These are phyloP conservation scores for Peromyscus eremicus DNA, from an alignment of 2,797 vertebrate genomes.

Conservation along the genomic window DNA sequence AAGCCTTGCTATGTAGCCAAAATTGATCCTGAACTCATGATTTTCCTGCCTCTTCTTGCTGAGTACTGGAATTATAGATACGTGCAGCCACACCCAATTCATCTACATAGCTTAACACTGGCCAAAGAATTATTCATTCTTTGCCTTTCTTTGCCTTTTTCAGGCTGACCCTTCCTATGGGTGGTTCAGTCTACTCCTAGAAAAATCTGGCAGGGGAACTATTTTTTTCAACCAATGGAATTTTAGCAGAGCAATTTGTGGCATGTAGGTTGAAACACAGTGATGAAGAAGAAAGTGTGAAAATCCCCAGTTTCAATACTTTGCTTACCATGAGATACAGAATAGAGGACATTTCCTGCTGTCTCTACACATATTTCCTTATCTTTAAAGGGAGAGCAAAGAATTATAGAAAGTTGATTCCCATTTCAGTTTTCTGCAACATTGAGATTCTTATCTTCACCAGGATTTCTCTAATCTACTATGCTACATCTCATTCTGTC, in stretches of 20 bases:
- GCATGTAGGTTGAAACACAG: neutral
- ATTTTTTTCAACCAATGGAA: neutral
- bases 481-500: neutral
- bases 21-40: neutral
- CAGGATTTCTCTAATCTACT: neutral
- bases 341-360: neutral
- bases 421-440: slow-evolving; percentile 26
- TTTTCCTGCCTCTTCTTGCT: neutral
- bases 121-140: neutral
- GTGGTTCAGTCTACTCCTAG: neutral
- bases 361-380: neutral
- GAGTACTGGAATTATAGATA: neutral
- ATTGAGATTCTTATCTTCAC: slow-evolving; percentile 22
- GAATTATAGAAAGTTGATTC: slow-evolving; percentile 1
- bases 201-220: slow-evolving; percentile 27
- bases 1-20: neutral
- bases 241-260: slow-evolving; percentile 28
- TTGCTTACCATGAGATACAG: neutral
- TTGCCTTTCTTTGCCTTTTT: neutral
- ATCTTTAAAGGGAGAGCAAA: slow-evolving; percentile 26
- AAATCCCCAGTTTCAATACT: neutral
- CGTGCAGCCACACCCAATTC: neutral
- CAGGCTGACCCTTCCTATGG: slow-evolving; percentile 18
- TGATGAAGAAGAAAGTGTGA: slow-evolving; percentile 19
- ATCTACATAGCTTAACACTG: neutral